Base-by-base conservation (phyloP, 2,888 invertebrate species). In the Panopea generosa region DNA sequence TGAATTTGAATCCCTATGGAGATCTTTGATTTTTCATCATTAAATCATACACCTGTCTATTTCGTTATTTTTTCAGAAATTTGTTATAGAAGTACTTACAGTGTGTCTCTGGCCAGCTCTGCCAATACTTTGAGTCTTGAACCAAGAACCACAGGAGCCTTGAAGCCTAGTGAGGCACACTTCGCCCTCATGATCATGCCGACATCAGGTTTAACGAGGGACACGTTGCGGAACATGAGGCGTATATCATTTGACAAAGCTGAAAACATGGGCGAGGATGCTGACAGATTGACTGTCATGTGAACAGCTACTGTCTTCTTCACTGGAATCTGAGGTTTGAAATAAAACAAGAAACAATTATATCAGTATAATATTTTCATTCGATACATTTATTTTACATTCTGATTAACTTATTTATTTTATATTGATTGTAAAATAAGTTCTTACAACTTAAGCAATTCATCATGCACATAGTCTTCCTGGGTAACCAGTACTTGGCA, bases 21-120 rank as follows among this genome's bases (percentile, higher is more conserved):
- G n/a, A n/a, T n/a, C n/a, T n/a, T n/a, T n/a, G n/a, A n/a, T n/a
- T n/a, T n/a, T n/a, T n/a, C n/a, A n/a, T n/a, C n/a, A n/a, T n/a
- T n/a, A n/a, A n/a, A n/a, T n/a, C n/a, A n/a, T n/a, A n/a, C n/a
- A n/a, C n/a, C n/a, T n/a, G n/a, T n/a, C n/a, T n/a, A n/a, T n/a
- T n/a, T n/a, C n/a, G n/a, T n/a, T n/a, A n/a, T n/a, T n/a, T n/a
- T n/a, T n/a, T n/a, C n/a, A n/a, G n/a, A n/a, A n/a, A n/a, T n/a
- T n/a, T n/a, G n/a, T n/a, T n/a, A n/a, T n/a, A n/a, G n/a, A n/a
- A 45, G 38, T 43, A 89, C 92, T 88, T 83, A 92, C 92, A 92
- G 80, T 55, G 90, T 90, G 80, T 92, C 92, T 65, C 85, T 89
- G 59, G 88, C 87, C 18, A 92, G 85, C 53, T 92, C 91, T 6